Base-by-base conservation (phyloP, 2,113 vertebrate genomes). In the Proteles cristata region DNA sequence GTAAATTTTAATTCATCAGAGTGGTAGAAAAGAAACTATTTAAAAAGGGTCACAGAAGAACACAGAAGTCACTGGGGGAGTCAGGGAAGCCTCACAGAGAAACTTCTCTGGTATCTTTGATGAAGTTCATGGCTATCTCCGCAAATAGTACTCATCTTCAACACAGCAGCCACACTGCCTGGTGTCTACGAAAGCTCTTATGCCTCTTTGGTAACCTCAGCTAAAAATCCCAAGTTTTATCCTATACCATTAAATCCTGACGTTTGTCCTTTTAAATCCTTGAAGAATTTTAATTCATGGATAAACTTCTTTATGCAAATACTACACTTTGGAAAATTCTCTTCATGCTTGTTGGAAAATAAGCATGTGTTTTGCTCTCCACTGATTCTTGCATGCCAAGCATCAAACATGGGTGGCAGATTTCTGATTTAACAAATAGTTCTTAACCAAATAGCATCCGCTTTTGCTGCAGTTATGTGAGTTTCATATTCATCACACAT, bases 401-500 rank as follows among this genome's bases (percentile, higher is more conserved):
- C 93, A 97, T 89, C 95, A 93, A 93, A 83, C 39, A 73, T 81
- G 83, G 77, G n/a, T 94, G 96, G 96, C 93, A 98, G 88, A 61
- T 89, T 89, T 97, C 97, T 97, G 96, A 97, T 95, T 97, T 95
- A 98, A 97, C 98, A 98, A 97, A 93, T 88, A 79, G 58, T 89
- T 98, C 66, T 91, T 55, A 69, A 88, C 74, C 74, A 48, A 77
- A 77, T 31, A 76, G 63, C 66, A 86, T 86, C 76, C 84, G 4
- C 82, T 83, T 93, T 89, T 35, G 16, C 48, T 94, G 69, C 84
- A 97, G 58, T 92, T 93, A 65, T 43, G 26, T 69, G 83, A 96
- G 71, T 97, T 98, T 97, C 97, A 95, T 88, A 98, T 98, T 98
- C 98, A 93, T 65, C 43, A 73, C 81, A 88, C 93, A 98, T 95